Evolutionary conservation across 2,888 invertebrate genomes (phyloP), one percentile per base, ranked within the genome.

Genomic region (Agriopis marginaria): DNA sequence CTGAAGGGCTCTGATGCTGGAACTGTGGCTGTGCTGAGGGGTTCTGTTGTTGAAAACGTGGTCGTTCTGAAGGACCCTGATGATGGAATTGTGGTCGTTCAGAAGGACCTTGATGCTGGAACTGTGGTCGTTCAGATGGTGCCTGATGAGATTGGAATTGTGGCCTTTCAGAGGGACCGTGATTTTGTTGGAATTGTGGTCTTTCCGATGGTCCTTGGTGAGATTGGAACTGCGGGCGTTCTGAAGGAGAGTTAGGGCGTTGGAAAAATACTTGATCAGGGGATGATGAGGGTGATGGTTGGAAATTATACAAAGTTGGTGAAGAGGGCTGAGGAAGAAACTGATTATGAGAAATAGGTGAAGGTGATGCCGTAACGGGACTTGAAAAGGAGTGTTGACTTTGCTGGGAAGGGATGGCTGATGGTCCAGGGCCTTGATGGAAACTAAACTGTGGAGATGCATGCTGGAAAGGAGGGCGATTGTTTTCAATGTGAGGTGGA

Each of bases 381-480:
- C 83, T 83, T 9, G 86, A 76, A 77, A 91, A 92, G 56, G 88
- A 78, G 51, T 87, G 84, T 68, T 90, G 90, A 54, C 75, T 77
- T 63, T 84, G 86, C 63, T 82, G 72, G 45, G 86, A 76, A 72
- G 85, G 75, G 79, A 86, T 89, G 12, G 80, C 75, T 9, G 89
- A 83, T 14, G 93, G 91, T 73, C 89, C 87, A n/a, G 88, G 73
- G 61, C 93, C 91, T 80, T 92, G 91, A 73, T 94, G 93, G 81
- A 95, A 94, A 79, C 88, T 89, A 74, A 89, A 89, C 72, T 94
- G 95, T 64, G 88, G 91, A 72, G 90, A 90, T 40, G 89, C 84
- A 75, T 91, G 89, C 40, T 92, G 91, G 82, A 93, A 90, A 47
- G 89, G 86, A 42, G 85, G 88, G n/a, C 91, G 89, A 64, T 89